phyloP scores from a whole-genome alignment of 1,140 invertebrate species.

The Papilio glaucus region DNA sequence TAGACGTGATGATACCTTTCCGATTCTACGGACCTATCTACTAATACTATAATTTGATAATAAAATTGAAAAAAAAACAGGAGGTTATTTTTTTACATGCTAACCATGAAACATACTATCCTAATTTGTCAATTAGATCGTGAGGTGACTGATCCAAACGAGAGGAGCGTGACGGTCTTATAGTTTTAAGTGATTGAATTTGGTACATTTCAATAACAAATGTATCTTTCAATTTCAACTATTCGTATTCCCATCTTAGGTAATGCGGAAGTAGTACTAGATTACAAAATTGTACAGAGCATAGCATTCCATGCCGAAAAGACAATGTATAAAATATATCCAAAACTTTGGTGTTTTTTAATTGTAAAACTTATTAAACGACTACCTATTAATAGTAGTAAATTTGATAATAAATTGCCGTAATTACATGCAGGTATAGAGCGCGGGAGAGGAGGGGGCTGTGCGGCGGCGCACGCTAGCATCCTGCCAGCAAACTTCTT shows the following conservation, averaged over 20 bases:
- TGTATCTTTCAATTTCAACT: too few species aligned
- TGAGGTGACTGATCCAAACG: neutral
- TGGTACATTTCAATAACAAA: too few species aligned
- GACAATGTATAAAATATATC: neutral
- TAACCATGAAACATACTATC: neutral
- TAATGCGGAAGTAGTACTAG: too few species aligned
- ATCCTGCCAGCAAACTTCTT: conserved; percentile 23
- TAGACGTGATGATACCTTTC: conserved; percentile 56
- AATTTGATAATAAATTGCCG: conserved; percentile 64
- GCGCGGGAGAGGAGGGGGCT: conserved; percentile 47
- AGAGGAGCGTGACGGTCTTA: neutral
- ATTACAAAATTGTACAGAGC: too few species aligned
- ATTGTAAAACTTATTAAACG: conserved; percentile 15
- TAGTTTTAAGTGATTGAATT: neutral
- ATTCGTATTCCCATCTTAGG: too few species aligned
- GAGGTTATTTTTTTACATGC: neutral
- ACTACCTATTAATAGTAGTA: conserved; percentile 67
- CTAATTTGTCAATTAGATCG: neutral
- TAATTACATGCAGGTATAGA: conserved; percentile 59
- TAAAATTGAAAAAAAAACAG: conserved; percentile 9
- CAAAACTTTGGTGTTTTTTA: neutral
- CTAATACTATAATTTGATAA: neutral
- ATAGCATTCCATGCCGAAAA: neutral
- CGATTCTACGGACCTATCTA: conserved; percentile 40
- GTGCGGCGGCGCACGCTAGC: conserved; percentile 49